Percentiles rank a stretch among this genome's conserved stretches.
Conservation (phyloP, 1,140 invertebrate species). For the Drosophila bifasciata region DNA sequence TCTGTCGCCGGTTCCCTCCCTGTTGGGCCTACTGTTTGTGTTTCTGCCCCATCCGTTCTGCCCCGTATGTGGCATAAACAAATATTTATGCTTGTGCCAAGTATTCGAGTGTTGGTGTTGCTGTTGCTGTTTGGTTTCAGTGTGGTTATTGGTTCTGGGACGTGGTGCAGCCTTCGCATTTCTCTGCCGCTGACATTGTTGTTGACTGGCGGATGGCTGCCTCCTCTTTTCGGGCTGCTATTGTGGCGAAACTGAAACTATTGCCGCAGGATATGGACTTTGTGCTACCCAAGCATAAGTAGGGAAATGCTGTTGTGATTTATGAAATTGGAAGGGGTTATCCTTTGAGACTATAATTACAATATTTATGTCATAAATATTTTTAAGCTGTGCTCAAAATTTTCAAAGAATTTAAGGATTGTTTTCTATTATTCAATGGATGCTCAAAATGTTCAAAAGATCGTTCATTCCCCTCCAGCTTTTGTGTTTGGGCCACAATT, state of each 20-base stretch:
- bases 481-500: background rate
- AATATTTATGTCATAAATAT: no score
- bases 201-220: conserved; percentile 26
- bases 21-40: conserved; percentile 26
- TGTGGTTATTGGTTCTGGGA: conserved; percentile 7
- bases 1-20: conserved; percentile 19
- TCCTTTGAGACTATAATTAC: no score
- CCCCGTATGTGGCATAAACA: conserved; percentile 64
- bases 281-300: conserved; percentile 26
- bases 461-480: conserved; percentile 20
- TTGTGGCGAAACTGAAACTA: conserved; percentile 35
- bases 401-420: no score
- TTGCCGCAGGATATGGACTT: conserved; percentile 23
- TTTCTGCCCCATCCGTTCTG: conserved; percentile 35
- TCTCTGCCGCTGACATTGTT: conserved; percentile 36
- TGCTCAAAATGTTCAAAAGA: no score
- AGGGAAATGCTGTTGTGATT: background rate
- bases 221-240: conserved; percentile 23
- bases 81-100: conserved; percentile 76
- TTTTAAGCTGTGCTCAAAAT: background rate
- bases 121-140: conserved; percentile 24
- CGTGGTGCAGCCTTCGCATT: conserved; percentile 31
- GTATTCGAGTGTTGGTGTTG: conserved; percentile 50
- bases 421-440: no score
- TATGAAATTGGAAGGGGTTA: background rate